These are phyloP conservation scores for Ptychoptera contaminata DNA, from an alignment of 2,888 invertebrate species.

Conservation along the genomic window DNA sequence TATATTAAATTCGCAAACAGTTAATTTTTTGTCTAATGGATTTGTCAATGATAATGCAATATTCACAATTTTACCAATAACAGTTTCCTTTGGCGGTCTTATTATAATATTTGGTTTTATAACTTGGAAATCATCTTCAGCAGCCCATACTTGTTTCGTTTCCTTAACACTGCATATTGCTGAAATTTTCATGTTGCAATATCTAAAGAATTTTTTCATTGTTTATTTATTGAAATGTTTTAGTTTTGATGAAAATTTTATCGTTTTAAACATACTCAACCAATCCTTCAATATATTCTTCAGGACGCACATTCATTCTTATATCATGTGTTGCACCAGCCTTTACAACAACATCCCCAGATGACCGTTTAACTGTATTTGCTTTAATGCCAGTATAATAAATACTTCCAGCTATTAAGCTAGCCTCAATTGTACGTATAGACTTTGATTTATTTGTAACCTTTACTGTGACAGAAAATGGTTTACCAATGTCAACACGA, in stretches of 20 bases:
- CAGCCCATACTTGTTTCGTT: conserved; percentile 68
- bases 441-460: conserved; percentile 44
- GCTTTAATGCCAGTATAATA: conserved; percentile 65
- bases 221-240: neutral
- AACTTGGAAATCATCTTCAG: conserved; percentile 68
- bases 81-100: conserved; percentile 39
- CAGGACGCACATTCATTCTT: conserved; percentile 39
- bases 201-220: conserved; percentile 5
- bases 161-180: conserved; percentile 64
- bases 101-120: conserved; percentile 54
- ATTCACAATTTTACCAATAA: conserved; percentile 36
- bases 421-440: conserved; percentile 46
- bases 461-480: conserved; percentile 48
- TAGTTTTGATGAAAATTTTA: neutral
- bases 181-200: conserved; percentile 58
- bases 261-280: conserved; percentile 43
- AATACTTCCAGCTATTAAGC: conserved; percentile 49
- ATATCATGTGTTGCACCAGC: conserved; percentile 45
- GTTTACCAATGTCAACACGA: conserved; percentile 50
- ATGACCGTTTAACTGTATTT: conserved; percentile 49
- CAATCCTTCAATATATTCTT: conserved; percentile 60
- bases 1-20: conserved; percentile 50
- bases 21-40: conserved; percentile 46
- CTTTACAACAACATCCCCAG: conserved; percentile 45
- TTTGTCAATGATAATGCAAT: conserved; percentile 49